Base-by-base conservation (phyloP, 2,888 invertebrate species). In the Bursaphelenchus okinawaensis region DNA sequence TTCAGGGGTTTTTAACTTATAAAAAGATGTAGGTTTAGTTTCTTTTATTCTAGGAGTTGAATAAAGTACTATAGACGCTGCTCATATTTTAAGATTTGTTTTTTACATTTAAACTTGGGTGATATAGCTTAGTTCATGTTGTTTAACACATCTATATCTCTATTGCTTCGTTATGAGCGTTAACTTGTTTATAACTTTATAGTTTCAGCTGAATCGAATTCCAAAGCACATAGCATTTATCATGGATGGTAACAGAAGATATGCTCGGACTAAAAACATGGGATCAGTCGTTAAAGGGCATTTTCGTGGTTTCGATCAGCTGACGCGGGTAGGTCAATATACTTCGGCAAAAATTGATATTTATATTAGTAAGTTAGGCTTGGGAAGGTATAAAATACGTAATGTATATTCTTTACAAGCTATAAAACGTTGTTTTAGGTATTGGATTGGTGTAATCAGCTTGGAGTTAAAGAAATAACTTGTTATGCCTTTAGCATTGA, bases 401-500 rank as follows among this genome's bases (percentile, higher is more conserved):
- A n/a, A n/a, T n/a, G n/a, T n/a, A n/a, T 16, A 54, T 16, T 19
- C 16, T 54, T 16, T 54, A 16, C 16, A 16, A 16, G 16, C 16
- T 54, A 12, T 6, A 26, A 7, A 1, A 4, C 23, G 28, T 20
- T 40, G 2, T 29, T 64, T 3, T 87, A 86, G 86, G 90, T 90
- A 20, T 84, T 93, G 51, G 88, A 90, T 84, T 92, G 91, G 91
- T 98, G 96, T 83, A 85, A 90, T 64, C 90, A 93, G 83, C 86
- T 96, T 65, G 95, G 91, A 9, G 89, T 98, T 68, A 87, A 87
- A 31, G 94, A 96, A 87, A 93, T 96, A 0, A 96, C 98, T 7
- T 92, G 96, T 0, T 99, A 95, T 85, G 96, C 96, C 31, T 96
- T 99, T 84, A 95, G 95, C 84, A 95, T 96, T 83, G 96, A 98